Base-by-base conservation (phyloP, 1,140 invertebrate species). In the Wiebesia pumilae region DNA sequence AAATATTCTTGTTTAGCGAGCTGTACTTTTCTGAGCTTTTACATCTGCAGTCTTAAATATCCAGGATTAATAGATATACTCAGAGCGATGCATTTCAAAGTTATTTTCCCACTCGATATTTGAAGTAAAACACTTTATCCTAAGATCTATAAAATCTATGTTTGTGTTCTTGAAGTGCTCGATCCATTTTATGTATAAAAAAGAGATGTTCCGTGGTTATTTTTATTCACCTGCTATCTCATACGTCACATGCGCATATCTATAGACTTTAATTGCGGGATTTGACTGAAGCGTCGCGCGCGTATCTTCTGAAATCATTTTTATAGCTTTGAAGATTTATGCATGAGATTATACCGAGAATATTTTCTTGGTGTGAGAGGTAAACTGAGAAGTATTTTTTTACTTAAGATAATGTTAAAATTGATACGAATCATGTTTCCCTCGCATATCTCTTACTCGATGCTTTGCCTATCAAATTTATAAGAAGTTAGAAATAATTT, bases 211-310 rank as follows among this genome's bases (percentile, higher is more conserved):
- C 4, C 7, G 19, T 14, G 35, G 62, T 83, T 84, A 84, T 87
- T 87, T 87, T 62, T 84, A 84, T 79, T 87, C 47, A 24, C 7
- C 16, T n/a, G 43, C 9, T 43, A 77, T 71, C 58, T 78, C 54
- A 21, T 43, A 24, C 54, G 40, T 83, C 51, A 38, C 30, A 40
- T 38, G 40, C 1, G 33, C 19, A 19, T 71, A 71, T 71, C 69
- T 71, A 71, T 71, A 71, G 69, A 71, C 35, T 30, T 71, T 71
- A 6, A 38, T 14, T 21, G 69, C 33, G 24, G 38, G 35, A 38
- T 81, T 27, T 35, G 27, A 47, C 38, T 77, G 43, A 71, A 71
- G 10, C 19, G 4, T 47, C 33, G 67, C n/a, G 78, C 43, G 21
- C 38, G 38, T 6, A 24, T 43, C 27, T 78, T 84, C 73, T 33